phyloP scores from a whole-genome alignment of 2,888 invertebrate species.

The Calephelis perditalis region DNA sequence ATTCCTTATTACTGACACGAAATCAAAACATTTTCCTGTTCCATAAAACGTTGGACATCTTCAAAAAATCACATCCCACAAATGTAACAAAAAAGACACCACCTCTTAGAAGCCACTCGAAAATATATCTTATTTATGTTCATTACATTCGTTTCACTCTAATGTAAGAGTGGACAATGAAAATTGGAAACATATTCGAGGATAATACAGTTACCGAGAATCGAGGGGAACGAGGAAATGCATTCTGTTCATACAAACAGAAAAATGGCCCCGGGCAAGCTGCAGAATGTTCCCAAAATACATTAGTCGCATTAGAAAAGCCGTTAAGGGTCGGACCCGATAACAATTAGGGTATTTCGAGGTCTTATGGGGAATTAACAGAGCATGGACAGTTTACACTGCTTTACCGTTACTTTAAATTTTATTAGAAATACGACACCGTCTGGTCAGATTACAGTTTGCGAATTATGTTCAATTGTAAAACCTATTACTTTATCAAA shows the following conservation, averaged over 20 bases:
- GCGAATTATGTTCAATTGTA: no score
- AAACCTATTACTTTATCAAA: no score
- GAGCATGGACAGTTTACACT: conserved; percentile 59
- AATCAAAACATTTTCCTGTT: no score
- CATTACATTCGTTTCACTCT: conserved; percentile 61
- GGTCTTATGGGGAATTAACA: conserved; percentile 72
- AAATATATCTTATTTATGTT: conserved; percentile 66
- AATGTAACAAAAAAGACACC: conserved; percentile 17
- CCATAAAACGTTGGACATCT: no score
- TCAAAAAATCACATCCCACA: not conserved
- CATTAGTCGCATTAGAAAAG: conserved; percentile 76
- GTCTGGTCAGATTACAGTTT: not conserved
- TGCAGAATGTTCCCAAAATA: conserved; percentile 77
- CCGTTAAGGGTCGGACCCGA: conserved; percentile 70
- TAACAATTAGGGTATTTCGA: conserved; percentile 74
- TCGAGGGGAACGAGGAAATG: conserved; percentile 53
- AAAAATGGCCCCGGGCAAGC: conserved; percentile 74
- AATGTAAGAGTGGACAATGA: conserved; percentile 61
- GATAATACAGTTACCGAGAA: conserved; percentile 70
- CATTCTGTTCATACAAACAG: conserved; percentile 65
- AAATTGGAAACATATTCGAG: conserved; percentile 75
- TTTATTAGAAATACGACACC: conserved; percentile 11
- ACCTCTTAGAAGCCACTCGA: conserved; percentile 34
- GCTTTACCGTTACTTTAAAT: conserved; percentile 41
- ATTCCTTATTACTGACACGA: no score